phyloP scores from a whole-genome alignment of 2,113 vertebrate species.

The Ceyx melanurus region DNA sequence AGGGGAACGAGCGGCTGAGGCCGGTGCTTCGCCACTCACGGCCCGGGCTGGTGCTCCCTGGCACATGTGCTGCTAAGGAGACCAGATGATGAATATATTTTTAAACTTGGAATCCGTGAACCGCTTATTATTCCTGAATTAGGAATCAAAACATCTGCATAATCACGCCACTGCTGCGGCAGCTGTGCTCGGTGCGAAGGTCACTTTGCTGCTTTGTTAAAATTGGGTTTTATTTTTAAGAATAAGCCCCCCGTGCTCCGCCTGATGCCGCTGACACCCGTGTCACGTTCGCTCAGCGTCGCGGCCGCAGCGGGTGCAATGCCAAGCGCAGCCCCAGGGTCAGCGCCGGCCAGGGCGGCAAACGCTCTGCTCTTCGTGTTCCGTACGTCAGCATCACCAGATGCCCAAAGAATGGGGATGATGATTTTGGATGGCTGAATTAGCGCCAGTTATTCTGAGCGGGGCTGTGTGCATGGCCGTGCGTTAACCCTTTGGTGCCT shows the following conservation, averaged over 20 bases:
- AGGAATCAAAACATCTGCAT: slow-evolving; percentile 71
- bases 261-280: background rate
- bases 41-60: background rate
- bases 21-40: background rate
- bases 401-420: background rate
- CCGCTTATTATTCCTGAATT: slow-evolving; percentile 77
- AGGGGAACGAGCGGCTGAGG: background rate
- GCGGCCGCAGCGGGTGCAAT: background rate
- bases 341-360: background rate
- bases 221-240: fast-evolving
- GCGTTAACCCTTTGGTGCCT: slow-evolving; percentile 26
- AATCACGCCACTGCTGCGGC: slow-evolving; percentile 40
- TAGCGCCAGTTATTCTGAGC: slow-evolving; percentile 1
- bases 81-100: slow-evolving; percentile 73
- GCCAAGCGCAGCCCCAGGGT: background rate
- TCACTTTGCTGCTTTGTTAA: background rate
- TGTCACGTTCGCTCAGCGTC: background rate
- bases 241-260: background rate
- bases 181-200: slow-evolving; percentile 46
- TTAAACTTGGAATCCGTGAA: slow-evolving; percentile 75
- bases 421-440: background rate
- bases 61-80: slow-evolving; percentile 22
- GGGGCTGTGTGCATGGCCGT: background rate
- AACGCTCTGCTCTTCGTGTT: background rate
- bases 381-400: background rate